phyloP scores from a whole-genome alignment of 2,113 vertebrate genomes.

The Prochilodus magdalenae region DNA sequence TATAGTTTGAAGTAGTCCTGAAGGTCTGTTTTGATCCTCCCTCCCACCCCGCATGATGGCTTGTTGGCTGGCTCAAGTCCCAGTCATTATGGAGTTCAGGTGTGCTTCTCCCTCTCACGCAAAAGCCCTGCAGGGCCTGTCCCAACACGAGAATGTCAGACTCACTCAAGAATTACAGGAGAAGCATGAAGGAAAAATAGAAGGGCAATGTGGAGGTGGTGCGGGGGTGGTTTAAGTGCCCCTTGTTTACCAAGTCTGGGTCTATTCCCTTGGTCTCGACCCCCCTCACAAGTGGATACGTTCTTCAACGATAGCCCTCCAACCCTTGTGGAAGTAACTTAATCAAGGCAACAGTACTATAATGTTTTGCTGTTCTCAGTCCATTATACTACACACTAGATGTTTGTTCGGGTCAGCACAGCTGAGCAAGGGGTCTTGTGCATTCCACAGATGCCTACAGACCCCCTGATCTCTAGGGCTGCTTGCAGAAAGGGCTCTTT shows the following conservation, averaged over 20 bases:
- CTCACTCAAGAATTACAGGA: slow-evolving; percentile 18
- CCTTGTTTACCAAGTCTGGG: slow-evolving; percentile 23
- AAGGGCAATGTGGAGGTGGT: neutral
- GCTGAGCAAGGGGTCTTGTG: slow-evolving; percentile 70
- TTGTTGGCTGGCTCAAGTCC: slow-evolving; percentile 67
- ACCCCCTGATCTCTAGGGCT: slow-evolving; percentile 55
- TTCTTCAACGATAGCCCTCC: neutral
- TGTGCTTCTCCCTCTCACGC: slow-evolving; percentile 74
- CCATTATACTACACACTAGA: slow-evolving; percentile 27
- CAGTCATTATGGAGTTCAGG: slow-evolving; percentile 65
- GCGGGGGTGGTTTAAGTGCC: neutral
- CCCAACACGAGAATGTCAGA: slow-evolving; percentile 60
- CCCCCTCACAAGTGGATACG: neutral
- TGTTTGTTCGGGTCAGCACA: slow-evolving; percentile 61
- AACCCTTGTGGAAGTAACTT: neutral
- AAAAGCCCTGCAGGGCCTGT: slow-evolving; percentile 65
- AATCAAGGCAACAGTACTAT: slow-evolving; percentile 36
- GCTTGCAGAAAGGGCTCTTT: slow-evolving; percentile 55
- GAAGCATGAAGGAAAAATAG: slow-evolving; percentile 9
- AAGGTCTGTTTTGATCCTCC: slow-evolving; percentile 39
- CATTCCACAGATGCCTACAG: slow-evolving; percentile 75
- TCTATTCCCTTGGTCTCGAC: slow-evolving; percentile 19
- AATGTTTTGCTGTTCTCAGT: slow-evolving; percentile 47
- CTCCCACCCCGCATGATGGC: neutral
- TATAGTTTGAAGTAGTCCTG: slow-evolving; percentile 33